These are phyloP conservation scores for Etia nguti DNA, from an alignment of 2,113 vertebrate species.

Conservation along the genomic window DNA sequence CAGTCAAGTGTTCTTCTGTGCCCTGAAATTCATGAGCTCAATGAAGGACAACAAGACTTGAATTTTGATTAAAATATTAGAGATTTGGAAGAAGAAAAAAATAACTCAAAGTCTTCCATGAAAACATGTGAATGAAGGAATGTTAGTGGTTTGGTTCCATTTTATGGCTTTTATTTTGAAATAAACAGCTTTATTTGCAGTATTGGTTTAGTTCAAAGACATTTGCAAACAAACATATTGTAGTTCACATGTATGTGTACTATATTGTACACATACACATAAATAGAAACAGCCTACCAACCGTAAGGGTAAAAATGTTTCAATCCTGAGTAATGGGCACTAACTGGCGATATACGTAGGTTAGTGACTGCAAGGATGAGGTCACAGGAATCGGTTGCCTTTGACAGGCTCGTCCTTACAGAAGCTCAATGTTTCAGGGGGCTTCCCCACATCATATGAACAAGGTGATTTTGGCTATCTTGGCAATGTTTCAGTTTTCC, in stretches of 20 bases:
- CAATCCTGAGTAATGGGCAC: background rate
- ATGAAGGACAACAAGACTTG: background rate
- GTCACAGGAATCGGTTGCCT: rapidly evolving
- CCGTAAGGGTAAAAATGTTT: background rate
- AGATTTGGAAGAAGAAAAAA: background rate
- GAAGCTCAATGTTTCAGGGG: background rate
- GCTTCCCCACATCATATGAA: background rate
- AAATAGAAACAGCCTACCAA: background rate
- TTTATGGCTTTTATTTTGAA: background rate
- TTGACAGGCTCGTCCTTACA: background rate
- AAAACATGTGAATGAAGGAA: background rate
- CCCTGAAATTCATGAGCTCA: background rate
- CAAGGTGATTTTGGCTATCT: background rate
- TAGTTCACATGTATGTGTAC: background rate
- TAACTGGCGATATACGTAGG: rapidly evolving
- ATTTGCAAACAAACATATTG: background rate
- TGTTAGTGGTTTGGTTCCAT: background rate
- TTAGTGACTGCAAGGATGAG: background rate
- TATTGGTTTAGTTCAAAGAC: background rate
- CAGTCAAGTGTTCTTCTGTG: background rate
- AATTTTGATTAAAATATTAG: background rate
- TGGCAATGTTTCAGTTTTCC: background rate
- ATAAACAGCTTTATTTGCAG: background rate
- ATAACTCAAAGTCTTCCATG: background rate
- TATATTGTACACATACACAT: background rate